Evolutionary conservation across 2,113 vertebrate genomes (phyloP).

Genomic region (Fulica atra): DNA sequence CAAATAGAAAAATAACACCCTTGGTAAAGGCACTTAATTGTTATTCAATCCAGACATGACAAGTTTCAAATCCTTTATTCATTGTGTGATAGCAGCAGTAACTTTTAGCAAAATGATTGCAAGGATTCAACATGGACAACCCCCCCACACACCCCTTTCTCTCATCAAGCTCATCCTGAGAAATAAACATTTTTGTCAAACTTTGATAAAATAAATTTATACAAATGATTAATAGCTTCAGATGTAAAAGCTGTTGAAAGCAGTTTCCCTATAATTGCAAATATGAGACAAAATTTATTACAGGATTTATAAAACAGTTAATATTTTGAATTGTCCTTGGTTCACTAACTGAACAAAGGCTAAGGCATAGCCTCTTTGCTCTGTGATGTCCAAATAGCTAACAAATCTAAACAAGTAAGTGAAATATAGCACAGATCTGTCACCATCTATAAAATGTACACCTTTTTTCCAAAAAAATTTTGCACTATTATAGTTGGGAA

Average conservation of each 20-base stretch:
- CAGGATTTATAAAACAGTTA: not conserved
- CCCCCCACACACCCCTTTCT: not conserved
- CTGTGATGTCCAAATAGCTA: not conserved
- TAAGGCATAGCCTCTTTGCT: not conserved
- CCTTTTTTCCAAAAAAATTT: not conserved
- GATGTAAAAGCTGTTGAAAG: not conserved
- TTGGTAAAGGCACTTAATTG: not conserved
- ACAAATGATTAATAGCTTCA: not conserved
- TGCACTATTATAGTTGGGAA: not conserved
- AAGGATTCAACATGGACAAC: not conserved
- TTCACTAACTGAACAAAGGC: not conserved
- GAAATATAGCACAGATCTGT: not conserved
- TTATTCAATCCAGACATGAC: not conserved
- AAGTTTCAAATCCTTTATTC: not conserved
- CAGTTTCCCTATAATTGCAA: not conserved
- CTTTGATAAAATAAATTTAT: not conserved
- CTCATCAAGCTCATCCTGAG: not conserved
- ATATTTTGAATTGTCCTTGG: not conserved
- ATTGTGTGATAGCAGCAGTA: not conserved
- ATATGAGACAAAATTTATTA: not conserved
- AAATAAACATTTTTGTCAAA: not conserved
- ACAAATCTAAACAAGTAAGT: not conserved
- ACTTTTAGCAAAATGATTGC: not conserved
- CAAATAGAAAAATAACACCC: not conserved
- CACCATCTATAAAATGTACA: conserved; percentile 7